Conservation (phyloP, 1,140 invertebrate species). For the Apis laboriosa region DNA sequence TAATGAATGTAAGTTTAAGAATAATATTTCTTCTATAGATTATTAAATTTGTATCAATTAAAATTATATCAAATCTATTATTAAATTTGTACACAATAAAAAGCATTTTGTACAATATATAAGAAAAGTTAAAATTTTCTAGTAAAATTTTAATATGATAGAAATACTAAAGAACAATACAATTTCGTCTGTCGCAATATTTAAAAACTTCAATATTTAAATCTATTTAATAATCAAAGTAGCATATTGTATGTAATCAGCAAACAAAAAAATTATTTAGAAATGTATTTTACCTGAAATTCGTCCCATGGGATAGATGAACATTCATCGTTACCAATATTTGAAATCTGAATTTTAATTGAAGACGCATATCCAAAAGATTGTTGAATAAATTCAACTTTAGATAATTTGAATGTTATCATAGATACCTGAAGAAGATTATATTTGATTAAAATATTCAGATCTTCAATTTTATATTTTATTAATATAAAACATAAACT, state of each 20-base stretch:
- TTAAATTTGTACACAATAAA: background rate
- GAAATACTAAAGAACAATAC: conserved; percentile 35
- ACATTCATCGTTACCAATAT: conserved; percentile 90
- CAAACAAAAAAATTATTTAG: conserved; percentile 19
- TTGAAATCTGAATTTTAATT: conserved; percentile 89
- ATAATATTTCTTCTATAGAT: background rate
- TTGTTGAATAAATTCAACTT: conserved; percentile 91
- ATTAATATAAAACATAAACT: conserved; percentile 64
- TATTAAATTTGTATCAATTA: conserved; percentile 21
- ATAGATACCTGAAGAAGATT: conserved; percentile 86
- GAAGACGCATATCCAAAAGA: conserved; percentile 87
- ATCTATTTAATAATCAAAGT: conserved; percentile 32
- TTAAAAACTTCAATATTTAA: conserved; percentile 45
- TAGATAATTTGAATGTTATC: conserved; percentile 89
- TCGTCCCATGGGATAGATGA: conserved; percentile 95
- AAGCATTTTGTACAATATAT: conserved; percentile 38
- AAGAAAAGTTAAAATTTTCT: conserved; percentile 40
- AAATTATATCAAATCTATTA: background rate
- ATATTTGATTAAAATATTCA: background rate
- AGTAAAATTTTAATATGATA: conserved; percentile 41
- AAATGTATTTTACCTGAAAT: conserved; percentile 88
- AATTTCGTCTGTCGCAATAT: conserved; percentile 41
- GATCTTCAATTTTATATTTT: conserved; percentile 5
- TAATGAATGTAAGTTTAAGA: background rate
- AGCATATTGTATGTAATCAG: conserved; percentile 49